A percentile compares a stretch with the other conserved stretches of the same genome.
Evolutionary conservation across 1,140 invertebrate species (phyloP).

Genomic region (Ceratitis capitata): DNA sequence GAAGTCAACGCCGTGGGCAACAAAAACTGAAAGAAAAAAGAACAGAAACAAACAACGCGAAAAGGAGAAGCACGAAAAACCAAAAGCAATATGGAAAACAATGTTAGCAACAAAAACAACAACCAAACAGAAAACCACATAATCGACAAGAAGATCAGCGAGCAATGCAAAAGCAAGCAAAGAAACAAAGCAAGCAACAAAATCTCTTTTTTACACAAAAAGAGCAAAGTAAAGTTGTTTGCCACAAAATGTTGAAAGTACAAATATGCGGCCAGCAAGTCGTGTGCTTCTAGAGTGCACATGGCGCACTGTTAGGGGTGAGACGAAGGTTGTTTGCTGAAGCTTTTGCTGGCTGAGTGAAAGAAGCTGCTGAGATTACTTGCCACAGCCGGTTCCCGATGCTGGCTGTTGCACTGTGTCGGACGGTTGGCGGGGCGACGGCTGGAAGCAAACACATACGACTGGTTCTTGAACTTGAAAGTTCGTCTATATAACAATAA

Average conservation of each 20-base stretch:
- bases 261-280: not conserved
- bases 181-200: not conserved
- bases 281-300: not conserved
- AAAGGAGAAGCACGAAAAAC: too few species aligned
- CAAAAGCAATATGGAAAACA: not conserved
- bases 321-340: not conserved
- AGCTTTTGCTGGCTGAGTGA: not conserved
- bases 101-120: not conserved
- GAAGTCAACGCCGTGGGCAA: constrained; percentile 14
- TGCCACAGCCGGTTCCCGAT: not conserved
- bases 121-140: not conserved
- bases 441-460: not conserved
- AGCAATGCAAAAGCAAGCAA: not conserved
- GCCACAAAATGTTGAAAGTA: constrained; percentile 30
- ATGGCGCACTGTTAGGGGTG: not conserved
- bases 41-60: too few species aligned
- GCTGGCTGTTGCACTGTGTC: not conserved
- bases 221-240: not conserved
- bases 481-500: constrained; percentile 1
- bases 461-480: constrained; percentile 41
- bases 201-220: too few species aligned
- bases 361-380: not conserved
- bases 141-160: not conserved
- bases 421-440: not conserved
- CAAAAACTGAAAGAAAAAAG: too few species aligned